Conservation (phyloP, 1,140 invertebrate species). For the Temnothorax curvispinosus region DNA sequence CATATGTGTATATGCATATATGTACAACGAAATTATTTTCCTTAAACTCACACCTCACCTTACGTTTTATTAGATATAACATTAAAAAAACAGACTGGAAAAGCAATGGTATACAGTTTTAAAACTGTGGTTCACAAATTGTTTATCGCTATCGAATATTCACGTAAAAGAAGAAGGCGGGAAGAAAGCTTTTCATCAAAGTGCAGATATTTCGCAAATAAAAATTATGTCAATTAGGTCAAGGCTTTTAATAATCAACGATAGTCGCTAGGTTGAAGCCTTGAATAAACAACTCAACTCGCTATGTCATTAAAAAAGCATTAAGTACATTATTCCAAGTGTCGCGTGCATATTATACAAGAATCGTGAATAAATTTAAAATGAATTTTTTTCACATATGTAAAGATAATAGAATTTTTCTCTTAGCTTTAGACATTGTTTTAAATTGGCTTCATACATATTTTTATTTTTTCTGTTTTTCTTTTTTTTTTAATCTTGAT, state of each 20-base stretch:
- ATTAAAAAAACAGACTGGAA: neutral
- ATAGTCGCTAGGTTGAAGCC: neutral
- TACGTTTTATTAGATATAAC: neutral
- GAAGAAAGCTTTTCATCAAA: neutral
- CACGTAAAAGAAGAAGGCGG: neutral
- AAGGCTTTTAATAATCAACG: constrained; percentile 45
- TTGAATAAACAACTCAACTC: constrained; percentile 23
- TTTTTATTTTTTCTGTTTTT: too few relatives aligned
- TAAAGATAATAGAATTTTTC: neutral
- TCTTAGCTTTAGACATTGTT: neutral
- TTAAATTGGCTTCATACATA: neutral
- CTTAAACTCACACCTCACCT: neutral
- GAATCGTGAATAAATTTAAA: neutral
- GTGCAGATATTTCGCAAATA: neutral
- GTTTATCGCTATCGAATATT: neutral
- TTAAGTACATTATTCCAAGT: neutral
- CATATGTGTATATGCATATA: neutral
- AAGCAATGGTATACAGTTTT: neutral
- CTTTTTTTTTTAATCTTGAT: neutral
- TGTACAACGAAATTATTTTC: neutral
- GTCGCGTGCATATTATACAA: neutral
- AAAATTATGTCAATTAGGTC: constrained; percentile 27
- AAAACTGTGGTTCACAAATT: neutral
- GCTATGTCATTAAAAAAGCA: neutral
- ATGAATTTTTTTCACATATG: neutral